Evolutionary conservation across 2,797 vertebrate species (phyloP).

Genomic region (Urosaurus nigricauda): DNA sequence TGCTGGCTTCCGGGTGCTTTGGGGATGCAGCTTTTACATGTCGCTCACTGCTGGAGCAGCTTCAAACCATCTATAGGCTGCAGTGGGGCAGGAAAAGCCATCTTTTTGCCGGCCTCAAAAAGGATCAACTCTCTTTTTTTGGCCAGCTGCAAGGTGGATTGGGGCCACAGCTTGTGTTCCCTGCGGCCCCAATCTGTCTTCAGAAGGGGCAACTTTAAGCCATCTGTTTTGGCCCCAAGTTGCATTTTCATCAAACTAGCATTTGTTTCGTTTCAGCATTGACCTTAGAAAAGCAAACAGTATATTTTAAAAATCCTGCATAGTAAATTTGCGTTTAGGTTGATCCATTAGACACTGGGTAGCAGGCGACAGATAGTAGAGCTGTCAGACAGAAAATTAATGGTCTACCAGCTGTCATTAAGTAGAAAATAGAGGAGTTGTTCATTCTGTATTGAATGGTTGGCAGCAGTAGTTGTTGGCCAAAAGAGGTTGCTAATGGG

Average conservation of each 20-base stretch:
- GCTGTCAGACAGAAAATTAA: conserved; percentile 46
- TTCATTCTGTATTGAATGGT: conserved; percentile 56
- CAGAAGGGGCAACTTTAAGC: no score
- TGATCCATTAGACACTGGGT: conserved; percentile 62
- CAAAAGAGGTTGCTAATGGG: conserved; percentile 42
- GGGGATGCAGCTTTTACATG: no score
- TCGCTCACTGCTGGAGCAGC: no score
- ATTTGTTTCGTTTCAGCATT: conserved; percentile 2
- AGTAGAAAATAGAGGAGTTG: conserved; percentile 60
- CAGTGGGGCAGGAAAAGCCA: no score
- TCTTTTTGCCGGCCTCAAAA: no score
- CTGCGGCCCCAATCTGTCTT: no score
- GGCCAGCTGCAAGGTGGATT: no score
- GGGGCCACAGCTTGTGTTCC: no score
- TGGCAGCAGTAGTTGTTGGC: conserved; percentile 40
- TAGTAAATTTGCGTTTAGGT: conserved; percentile 59
- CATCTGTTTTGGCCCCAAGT: not conserved
- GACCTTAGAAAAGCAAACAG: conserved; percentile 31
- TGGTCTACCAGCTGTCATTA: conserved; percentile 71
- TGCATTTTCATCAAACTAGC: not conserved
- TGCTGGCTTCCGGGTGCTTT: no score
- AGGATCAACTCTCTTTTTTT: no score
- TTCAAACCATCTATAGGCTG: no score
- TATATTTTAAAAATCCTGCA: conserved; percentile 1
- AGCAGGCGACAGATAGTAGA: conserved; percentile 37